Evolutionary conservation across 2,888 invertebrate species (phyloP).

Genomic region (Lumbricus terrestris): DNA sequence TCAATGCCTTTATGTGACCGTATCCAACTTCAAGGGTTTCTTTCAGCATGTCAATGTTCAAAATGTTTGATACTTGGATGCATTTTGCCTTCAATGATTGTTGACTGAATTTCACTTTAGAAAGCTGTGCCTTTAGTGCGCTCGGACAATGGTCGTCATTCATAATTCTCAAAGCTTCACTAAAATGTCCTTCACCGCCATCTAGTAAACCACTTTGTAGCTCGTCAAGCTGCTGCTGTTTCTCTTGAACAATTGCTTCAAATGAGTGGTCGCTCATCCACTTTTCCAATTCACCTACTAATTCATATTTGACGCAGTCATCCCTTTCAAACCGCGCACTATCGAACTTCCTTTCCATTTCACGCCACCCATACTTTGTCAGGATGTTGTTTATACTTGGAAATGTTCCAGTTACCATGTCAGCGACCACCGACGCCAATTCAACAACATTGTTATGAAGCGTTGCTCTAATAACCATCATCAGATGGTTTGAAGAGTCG

Average conservation of each 20-base stretch:
- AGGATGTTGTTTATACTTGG: background rate
- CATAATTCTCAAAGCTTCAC: background rate
- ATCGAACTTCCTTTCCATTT: background rate
- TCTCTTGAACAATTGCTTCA: background rate
- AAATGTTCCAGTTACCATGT: no score
- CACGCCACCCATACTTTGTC: background rate
- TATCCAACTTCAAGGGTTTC: background rate
- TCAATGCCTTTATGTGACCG: background rate
- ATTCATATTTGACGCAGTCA: background rate
- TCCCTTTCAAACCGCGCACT: background rate
- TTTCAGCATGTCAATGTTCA: background rate
- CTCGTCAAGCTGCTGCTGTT: background rate
- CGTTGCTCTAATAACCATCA: no score
- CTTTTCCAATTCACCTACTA: background rate
- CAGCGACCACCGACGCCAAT: background rate
- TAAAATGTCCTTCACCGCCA: background rate
- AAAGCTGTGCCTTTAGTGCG: background rate
- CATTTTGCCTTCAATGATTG: constrained; percentile 3
- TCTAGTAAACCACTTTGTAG: background rate
- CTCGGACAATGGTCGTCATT: background rate
- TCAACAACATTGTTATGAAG: background rate
- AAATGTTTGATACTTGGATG: background rate
- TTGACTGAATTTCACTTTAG: background rate
- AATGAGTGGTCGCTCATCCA: background rate
- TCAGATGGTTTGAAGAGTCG: no score